Evolutionary conservation across 2,113 vertebrate genomes (phyloP).

Genomic region (Rhinopithecus roxellana): DNA sequence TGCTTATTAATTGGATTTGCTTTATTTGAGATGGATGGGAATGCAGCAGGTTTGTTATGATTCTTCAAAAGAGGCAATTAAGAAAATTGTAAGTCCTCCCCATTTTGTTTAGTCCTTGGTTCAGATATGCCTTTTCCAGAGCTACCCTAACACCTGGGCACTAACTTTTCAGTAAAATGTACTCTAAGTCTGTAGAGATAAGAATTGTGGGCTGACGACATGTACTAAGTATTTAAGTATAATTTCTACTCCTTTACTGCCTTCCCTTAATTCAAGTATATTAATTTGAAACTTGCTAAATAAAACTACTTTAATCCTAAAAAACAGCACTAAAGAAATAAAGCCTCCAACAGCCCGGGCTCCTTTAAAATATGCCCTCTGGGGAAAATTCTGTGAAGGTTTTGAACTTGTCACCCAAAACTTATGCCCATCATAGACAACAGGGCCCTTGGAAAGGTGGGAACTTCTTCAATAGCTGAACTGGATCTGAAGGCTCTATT

Average conservation of each 20-base stretch:
- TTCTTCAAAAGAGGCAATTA: conserved; percentile 62
- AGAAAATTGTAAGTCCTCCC: conserved; percentile 58
- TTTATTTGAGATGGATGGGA: conserved; percentile 24
- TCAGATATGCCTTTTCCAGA: conserved; percentile 33
- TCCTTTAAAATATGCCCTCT: background rate
- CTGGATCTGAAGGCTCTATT: background rate
- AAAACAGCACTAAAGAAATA: background rate
- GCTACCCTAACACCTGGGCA: conserved; percentile 23
- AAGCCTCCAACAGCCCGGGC: background rate
- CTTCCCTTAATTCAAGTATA: background rate
- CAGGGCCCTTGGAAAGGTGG: background rate
- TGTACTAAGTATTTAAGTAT: background rate
- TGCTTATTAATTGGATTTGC: conserved; percentile 13
- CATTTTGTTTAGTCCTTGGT: conserved; percentile 57
- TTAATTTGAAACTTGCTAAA: background rate
- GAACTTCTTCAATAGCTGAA: background rate
- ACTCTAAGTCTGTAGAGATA: background rate
- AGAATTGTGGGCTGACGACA: background rate
- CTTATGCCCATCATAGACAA: background rate
- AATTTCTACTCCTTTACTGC: background rate
- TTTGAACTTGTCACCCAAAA: background rate
- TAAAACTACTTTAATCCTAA: conserved; percentile 21
- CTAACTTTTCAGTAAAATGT: background rate
- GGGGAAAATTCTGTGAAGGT: background rate
- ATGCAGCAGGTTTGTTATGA: conserved; percentile 58